phyloP scores from a whole-genome alignment of 2,888 invertebrate genomes.

The Diadegma fenestrale region DNA sequence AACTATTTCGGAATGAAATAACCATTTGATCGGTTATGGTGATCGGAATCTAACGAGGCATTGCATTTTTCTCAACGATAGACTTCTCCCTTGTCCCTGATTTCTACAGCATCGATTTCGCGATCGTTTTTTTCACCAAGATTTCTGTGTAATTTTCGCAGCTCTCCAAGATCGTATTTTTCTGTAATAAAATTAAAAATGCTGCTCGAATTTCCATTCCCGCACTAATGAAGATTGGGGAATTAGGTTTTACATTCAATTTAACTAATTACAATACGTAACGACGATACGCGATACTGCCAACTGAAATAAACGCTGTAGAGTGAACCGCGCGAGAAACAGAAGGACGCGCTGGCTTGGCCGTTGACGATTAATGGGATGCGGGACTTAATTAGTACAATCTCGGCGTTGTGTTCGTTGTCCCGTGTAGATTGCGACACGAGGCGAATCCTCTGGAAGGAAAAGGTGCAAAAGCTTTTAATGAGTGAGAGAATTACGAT shows the following conservation, averaged over 20 bases:
- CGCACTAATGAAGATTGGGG: background rate
- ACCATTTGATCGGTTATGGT: constrained; percentile 35
- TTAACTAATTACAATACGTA: background rate
- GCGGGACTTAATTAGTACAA: constrained; percentile 67
- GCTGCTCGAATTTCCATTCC: background rate
- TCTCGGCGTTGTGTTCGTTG: constrained; percentile 57
- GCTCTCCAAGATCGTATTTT: background rate
- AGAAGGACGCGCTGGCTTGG: constrained; percentile 11
- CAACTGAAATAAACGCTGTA: constrained; percentile 13
- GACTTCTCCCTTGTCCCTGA: background rate
- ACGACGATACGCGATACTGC: constrained; percentile 13
- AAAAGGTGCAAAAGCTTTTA: constrained; percentile 20
- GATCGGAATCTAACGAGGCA: constrained; percentile 35
- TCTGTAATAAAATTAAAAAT: background rate
- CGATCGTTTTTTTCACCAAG: background rate
- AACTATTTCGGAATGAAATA: constrained; percentile 50
- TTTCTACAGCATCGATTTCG: background rate
- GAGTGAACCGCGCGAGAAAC: constrained; percentile 10
- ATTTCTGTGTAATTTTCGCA: too few relatives aligned
- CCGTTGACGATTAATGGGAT: constrained; percentile 62
- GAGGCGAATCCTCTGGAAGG: constrained; percentile 20
- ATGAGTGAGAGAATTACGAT: constrained; percentile 31
- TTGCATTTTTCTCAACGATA: background rate
- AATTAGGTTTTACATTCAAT: background rate
- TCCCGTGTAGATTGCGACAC: constrained; percentile 11